A percentile compares a stretch with the other conserved stretches of the same genome.
phyloP scores from a whole-genome alignment of 2,888 invertebrate species.

The Eucera pruinosa region DNA sequence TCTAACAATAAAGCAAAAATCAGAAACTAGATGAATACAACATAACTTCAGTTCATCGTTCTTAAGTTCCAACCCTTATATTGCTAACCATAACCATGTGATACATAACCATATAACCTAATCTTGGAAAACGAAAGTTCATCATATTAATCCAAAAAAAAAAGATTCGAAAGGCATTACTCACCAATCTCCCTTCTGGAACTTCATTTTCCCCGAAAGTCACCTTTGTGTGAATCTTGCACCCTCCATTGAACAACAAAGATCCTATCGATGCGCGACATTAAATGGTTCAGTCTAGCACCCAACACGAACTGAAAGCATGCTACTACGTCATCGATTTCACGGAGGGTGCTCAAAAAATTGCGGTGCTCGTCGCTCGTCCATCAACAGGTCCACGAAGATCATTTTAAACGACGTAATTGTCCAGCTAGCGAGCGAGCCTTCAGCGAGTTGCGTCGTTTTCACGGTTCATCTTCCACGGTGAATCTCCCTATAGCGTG shows the following conservation, averaged over 20 bases:
- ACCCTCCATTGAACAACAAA: neutral
- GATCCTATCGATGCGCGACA: slow-evolving; percentile 6
- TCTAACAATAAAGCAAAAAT: too few species aligned
- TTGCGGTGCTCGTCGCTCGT: slow-evolving; percentile 18
- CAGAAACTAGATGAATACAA: too few species aligned
- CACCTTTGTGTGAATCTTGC: neutral
- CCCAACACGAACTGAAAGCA: neutral
- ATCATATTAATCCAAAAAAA: too few species aligned
- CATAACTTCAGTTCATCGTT: too few species aligned
- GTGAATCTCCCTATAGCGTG: slow-evolving; percentile 49
- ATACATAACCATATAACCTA: too few species aligned
- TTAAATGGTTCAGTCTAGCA: slow-evolving; percentile 16
- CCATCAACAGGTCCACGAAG: slow-evolving; percentile 35
- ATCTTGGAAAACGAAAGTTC: too few species aligned
- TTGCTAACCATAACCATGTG: too few species aligned
- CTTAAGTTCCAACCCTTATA: too few species aligned
- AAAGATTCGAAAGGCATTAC: too few species aligned
- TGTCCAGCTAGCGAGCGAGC: slow-evolving; percentile 21
- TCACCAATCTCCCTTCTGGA: too few species aligned
- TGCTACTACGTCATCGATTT: slow-evolving; percentile 66
- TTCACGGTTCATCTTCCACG: slow-evolving; percentile 71
- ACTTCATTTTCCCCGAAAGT: too few species aligned
- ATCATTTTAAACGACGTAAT: slow-evolving; percentile 69
- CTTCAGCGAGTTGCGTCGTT: slow-evolving; percentile 63
- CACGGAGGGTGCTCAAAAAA: slow-evolving; percentile 64